phyloP scores from a whole-genome alignment of 2,888 invertebrate genomes.

The Mystacides longicornis region DNA sequence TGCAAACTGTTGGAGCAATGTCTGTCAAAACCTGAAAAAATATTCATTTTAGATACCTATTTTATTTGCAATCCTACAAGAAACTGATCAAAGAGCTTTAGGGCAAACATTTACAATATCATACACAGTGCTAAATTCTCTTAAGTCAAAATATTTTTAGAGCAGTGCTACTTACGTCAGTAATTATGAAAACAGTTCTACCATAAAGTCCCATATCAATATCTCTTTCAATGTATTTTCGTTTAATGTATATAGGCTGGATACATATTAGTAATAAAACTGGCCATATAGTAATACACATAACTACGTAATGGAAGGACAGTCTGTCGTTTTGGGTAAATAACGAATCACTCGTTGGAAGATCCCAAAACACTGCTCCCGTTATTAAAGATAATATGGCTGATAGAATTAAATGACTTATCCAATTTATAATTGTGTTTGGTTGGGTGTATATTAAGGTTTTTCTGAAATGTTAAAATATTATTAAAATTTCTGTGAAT shows the following conservation, averaged over 20 bases:
- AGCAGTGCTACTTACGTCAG: slow-evolving; percentile 54
- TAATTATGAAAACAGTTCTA: slow-evolving; percentile 67
- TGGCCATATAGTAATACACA: slow-evolving; percentile 75
- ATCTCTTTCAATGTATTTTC: slow-evolving; percentile 68
- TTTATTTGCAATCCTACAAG: neutral
- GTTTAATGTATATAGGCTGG: slow-evolving; percentile 49
- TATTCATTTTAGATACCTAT: neutral
- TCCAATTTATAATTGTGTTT: slow-evolving; percentile 70
- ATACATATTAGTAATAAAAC: slow-evolving; percentile 57
- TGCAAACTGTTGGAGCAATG: slow-evolving; percentile 66
- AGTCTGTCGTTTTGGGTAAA: slow-evolving; percentile 67
- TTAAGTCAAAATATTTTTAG: neutral
- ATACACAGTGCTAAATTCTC: neutral
- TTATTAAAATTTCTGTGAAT: slow-evolving; percentile 20
- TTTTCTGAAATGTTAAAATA: slow-evolving; percentile 43
- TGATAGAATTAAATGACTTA: slow-evolving; percentile 69
- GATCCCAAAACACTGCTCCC: slow-evolving; percentile 86
- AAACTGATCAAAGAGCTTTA: neutral
- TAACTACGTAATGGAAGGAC: slow-evolving; percentile 80
- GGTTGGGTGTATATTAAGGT: slow-evolving; percentile 77
- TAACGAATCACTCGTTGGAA: slow-evolving; percentile 69
- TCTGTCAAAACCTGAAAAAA: slow-evolving; percentile 67
- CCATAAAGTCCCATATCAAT: slow-evolving; percentile 75
- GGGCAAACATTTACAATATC: neutral
- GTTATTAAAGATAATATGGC: slow-evolving; percentile 75